Evolutionary conservation across 2,888 invertebrate genomes (phyloP).

Genomic region (Leptopterna dolabrata): DNA sequence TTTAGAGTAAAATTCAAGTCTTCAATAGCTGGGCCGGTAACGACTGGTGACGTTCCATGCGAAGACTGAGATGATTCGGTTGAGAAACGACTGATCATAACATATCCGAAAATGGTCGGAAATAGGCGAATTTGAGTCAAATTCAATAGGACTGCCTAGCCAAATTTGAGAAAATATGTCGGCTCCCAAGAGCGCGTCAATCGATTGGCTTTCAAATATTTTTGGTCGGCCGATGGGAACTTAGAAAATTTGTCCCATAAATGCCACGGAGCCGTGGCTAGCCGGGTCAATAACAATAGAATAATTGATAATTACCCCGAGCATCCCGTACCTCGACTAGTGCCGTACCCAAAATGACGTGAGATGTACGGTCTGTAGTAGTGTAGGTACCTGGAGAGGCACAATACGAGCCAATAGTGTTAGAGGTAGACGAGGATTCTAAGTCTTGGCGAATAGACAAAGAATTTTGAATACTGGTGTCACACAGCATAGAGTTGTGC

Average conservation of each 20-base stretch:
- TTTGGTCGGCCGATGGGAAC: no score
- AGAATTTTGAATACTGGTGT: neutral
- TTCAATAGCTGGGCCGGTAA: neutral
- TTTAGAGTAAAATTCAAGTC: neutral
- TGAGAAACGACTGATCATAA: neutral
- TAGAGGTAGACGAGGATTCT: neutral
- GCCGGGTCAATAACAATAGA: slow-evolving; percentile 38
- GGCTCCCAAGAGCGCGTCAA: no score
- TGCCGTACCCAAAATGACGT: slow-evolving; percentile 33
- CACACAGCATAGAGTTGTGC: no score
- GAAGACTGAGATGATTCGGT: no score
- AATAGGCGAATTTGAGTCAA: no score
- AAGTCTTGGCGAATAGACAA: neutral
- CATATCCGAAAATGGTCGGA: no score
- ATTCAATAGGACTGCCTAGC: no score
- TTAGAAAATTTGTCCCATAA: no score
- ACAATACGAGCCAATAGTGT: neutral
- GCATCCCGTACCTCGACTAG: slow-evolving; percentile 27
- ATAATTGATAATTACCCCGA: slow-evolving; percentile 16
- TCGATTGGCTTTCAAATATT: no score
- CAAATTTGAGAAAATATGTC: no score
- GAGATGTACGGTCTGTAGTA: neutral
- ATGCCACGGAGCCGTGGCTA: slow-evolving; percentile 38
- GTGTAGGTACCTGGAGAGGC: neutral
- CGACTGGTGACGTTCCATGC: neutral